These are phyloP conservation scores for Cataglyphis rosenhaueri DNA, from an alignment of 2,888 invertebrate genomes.

Conservation along the genomic window DNA sequence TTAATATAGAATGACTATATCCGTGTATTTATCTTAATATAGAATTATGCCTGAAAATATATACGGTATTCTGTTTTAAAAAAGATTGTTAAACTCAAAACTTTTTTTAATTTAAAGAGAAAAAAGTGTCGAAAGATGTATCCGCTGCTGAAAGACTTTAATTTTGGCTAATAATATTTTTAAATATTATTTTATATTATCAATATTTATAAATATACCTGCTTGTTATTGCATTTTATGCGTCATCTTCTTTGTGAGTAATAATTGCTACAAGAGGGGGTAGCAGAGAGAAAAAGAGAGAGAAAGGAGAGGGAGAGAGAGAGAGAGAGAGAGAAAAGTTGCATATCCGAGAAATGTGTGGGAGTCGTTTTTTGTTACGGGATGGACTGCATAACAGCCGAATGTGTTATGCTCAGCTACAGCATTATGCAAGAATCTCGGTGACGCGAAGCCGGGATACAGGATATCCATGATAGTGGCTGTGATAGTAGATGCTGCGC, in stretches of 20 bases:
- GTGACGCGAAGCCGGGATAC: conserved; percentile 35
- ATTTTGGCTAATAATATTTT: background rate
- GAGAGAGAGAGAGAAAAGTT: background rate
- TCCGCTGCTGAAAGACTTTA: background rate
- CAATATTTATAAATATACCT: background rate
- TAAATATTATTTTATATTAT: background rate
- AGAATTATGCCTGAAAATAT: background rate
- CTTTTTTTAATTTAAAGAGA: background rate
- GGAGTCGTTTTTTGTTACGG: conserved; percentile 44
- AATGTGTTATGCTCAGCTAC: conserved; percentile 39
- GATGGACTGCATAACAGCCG: conserved; percentile 53
- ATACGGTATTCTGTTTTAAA: background rate
- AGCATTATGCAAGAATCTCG: conserved; percentile 47
- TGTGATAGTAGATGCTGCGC: background rate
- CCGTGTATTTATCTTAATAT: background rate
- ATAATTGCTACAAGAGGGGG: conserved; percentile 32
- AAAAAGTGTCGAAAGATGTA: background rate
- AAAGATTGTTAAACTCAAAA: background rate
- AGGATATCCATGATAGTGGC: conserved; percentile 36
- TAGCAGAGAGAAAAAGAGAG: background rate
- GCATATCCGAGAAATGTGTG: conserved; percentile 36
- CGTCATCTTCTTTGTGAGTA: background rate
- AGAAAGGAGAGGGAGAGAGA: background rate
- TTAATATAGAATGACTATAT: background rate
- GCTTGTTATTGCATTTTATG: background rate